Evolutionary conservation across 2,797 vertebrate species (phyloP).

Genomic region (Allenopithecus nigroviridis): DNA sequence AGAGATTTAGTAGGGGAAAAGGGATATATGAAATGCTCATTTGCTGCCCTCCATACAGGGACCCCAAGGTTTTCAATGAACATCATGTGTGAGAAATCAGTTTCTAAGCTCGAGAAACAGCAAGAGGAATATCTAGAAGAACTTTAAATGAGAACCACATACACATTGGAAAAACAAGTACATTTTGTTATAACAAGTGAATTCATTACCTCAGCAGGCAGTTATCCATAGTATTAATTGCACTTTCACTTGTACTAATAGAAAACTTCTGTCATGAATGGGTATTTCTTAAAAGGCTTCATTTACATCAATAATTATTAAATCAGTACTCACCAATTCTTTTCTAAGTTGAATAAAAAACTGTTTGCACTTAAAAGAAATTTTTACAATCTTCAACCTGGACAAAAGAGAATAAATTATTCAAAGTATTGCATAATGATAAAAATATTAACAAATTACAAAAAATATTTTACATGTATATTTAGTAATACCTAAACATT

Average conservation of each 20-base stretch:
- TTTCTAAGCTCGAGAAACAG: neutral
- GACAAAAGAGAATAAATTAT: constrained; percentile 75
- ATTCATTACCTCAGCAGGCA: neutral
- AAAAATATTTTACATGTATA: constrained; percentile 3
- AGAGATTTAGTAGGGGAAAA: neutral
- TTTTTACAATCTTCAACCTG: constrained; percentile 99
- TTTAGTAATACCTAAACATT: neutral
- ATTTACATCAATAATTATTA: constrained; percentile 63
- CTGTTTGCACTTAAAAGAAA: constrained; percentile 99
- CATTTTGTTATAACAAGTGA: neutral
- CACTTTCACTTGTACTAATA: neutral
- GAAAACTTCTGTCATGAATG: constrained; percentile 33
- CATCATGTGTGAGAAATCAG: neutral
- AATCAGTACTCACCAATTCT: constrained; percentile 90
- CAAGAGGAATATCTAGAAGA: neutral
- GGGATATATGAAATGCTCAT: neutral
- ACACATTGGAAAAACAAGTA: neutral
- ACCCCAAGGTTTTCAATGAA: neutral
- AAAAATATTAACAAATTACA: constrained; percentile 34
- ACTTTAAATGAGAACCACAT: neutral
- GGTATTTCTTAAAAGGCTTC: constrained; percentile 33
- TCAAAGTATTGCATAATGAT: constrained; percentile 58
- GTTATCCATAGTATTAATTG: neutral
- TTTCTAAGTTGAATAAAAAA: constrained; percentile 98
- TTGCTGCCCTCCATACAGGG: neutral